These are phyloP conservation scores for Myathropa florea DNA, from an alignment of 2,888 invertebrate species.

Conservation along the genomic window DNA sequence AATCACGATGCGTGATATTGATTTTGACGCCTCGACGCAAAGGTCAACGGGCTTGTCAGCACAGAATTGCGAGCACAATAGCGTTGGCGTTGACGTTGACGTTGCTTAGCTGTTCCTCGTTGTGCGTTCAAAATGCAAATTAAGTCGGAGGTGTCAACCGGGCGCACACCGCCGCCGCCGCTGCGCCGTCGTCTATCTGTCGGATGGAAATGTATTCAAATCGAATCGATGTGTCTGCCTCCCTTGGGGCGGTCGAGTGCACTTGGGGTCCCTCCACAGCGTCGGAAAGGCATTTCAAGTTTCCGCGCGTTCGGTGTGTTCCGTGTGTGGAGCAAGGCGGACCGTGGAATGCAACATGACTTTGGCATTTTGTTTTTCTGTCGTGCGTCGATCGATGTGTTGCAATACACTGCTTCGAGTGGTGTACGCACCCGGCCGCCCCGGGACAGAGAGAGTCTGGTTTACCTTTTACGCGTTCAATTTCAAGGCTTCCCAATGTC, in stretches of 20 bases:
- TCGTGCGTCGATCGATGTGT: constrained; percentile 1
- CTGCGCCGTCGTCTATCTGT: background rate
- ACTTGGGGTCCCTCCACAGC: constrained; percentile 38
- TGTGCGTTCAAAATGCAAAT: constrained; percentile 50
- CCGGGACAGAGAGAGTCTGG: constrained; percentile 11
- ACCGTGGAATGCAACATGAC: constrained; percentile 47
- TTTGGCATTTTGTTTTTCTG: constrained; percentile 30
- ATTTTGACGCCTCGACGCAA: constrained; percentile 50
- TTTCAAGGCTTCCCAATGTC: constrained; percentile 62
- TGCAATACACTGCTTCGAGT: constrained; percentile 29
- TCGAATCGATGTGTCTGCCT: constrained; percentile 39
- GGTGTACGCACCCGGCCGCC: background rate
- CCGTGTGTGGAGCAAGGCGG: background rate
- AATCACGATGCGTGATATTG: constrained; percentile 68
- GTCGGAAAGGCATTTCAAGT: constrained; percentile 60
- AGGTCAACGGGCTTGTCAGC: constrained; percentile 55
- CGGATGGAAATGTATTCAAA: constrained; percentile 45
- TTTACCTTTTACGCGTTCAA: constrained; percentile 62
- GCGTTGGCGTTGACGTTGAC: constrained; percentile 7
- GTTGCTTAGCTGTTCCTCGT: constrained; percentile 43
- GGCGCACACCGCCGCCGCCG: constrained; percentile 14
- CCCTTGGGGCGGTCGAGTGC: constrained; percentile 58
- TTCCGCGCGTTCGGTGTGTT: constrained; percentile 24
- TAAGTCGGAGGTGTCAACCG: constrained; percentile 58
- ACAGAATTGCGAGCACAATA: constrained; percentile 13